Base-by-base conservation (phyloP, 2,888 invertebrate species). In the Sipha maydis region DNA sequence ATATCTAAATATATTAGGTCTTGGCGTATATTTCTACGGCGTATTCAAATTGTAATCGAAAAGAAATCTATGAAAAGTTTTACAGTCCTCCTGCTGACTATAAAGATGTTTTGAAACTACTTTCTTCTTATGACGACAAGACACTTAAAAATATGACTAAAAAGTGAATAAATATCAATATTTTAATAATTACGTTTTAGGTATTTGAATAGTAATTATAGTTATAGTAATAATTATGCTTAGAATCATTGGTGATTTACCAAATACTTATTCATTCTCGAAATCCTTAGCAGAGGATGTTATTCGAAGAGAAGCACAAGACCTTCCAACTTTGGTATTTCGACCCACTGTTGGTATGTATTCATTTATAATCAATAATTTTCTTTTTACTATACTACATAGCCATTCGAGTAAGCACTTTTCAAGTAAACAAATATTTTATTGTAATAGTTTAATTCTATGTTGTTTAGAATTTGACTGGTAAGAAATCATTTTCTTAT, bases 231-330 rank as follows among this genome's bases (percentile, higher is more conserved):
- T 38, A 38, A 31, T 19, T 28, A 31, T 76, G 78, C 69, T 61
- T 89, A 91, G 91, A 76, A 79, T 93, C 48, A 90, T 92, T 31
- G 92, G 91, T 34, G 91, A 92, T 86, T 95, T 96, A 93, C 97
- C 97, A 0, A 97, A 97, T 91, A 97, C 97, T 0, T 97, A 97
- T 92, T 96, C 96, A 0, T 96, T 95, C 91, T 97, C 97, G 2
- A 97, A 97, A 93, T 96, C 96, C 0, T 91, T 97, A 83, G 96
- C 96, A 0, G 97, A 97, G 91, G 94, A 94, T 90, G 92, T 95
- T 89, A 91, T 97, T 0, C 92, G 93, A 67, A 92, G 93, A 28
- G 94, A 94, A 89, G 93, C 94, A 9, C 92, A 92, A 25, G 93
- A 93, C 21, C 91, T 97, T 67, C 96, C 96, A 0, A 91, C 97